These are phyloP conservation scores for Ectemnius continuus DNA, from an alignment of 2,888 invertebrate genomes.

Conservation along the genomic window DNA sequence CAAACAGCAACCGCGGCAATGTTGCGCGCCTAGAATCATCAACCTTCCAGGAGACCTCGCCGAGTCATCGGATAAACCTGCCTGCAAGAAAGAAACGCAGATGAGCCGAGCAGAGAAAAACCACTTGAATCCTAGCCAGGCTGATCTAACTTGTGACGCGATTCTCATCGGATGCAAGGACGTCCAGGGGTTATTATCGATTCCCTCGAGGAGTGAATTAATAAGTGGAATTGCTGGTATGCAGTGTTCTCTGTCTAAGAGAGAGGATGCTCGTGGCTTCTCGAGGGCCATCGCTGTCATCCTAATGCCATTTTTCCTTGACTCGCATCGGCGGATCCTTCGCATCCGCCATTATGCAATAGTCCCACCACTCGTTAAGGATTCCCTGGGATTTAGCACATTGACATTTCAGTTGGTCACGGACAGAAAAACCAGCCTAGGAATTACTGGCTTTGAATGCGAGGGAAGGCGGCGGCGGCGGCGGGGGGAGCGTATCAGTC, in stretches of 20 bases:
- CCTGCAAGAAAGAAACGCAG: neutral
- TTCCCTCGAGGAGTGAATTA: neutral
- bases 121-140: neutral
- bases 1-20: too few species aligned
- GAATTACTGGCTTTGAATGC: too few species aligned
- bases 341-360: neutral
- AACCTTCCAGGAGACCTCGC: too few species aligned
- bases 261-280: neutral
- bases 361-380: constrained; percentile 2
- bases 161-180: constrained; percentile 2
- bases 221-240: neutral
- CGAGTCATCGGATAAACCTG: neutral
- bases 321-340: neutral
- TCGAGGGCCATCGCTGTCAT: neutral
- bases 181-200: neutral
- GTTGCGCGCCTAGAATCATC: too few species aligned
- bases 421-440: neutral
- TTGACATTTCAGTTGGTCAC: constrained; percentile 8
- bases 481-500: too few species aligned
- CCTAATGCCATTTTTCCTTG: constrained; percentile 1
- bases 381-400: constrained; percentile 1
- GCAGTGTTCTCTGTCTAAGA: neutral
- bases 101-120: neutral
- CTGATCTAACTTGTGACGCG: neutral
- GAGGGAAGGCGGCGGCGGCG: too few species aligned